Evolutionary conservation across 1,140 invertebrate genomes (phyloP).

Genomic region (Hormaphis cornu): DNA sequence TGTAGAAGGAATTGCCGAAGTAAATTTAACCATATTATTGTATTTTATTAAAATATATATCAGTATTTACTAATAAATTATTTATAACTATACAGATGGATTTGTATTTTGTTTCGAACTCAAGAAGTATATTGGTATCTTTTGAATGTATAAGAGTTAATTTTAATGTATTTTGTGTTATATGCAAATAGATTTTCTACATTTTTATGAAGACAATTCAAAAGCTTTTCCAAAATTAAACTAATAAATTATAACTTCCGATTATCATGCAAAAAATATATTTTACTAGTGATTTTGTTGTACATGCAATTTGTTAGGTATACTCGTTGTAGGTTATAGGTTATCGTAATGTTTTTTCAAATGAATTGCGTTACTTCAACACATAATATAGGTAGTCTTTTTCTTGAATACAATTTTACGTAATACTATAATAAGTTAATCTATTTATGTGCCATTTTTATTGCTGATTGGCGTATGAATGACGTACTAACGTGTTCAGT

Average conservation of each 20-base stretch:
- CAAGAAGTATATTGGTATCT: too few species aligned
- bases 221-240: not conserved
- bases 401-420: not conserved
- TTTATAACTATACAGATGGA: too few species aligned
- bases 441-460: not conserved
- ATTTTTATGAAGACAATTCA: too few species aligned
- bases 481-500: slow-evolving; percentile 3
- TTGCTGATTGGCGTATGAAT: not conserved
- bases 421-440: not conserved
- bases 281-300: not conserved
- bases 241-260: not conserved
- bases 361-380: not conserved
- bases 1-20: too few species aligned
- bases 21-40: too few species aligned
- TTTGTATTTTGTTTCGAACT: too few species aligned
- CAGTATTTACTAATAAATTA: too few species aligned
- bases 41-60: too few species aligned
- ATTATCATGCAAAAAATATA: not conserved
- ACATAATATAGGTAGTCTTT: not conserved
- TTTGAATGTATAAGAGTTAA: too few species aligned
- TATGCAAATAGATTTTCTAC: too few species aligned
- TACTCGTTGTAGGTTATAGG: not conserved
- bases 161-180: too few species aligned
- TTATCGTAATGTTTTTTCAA: not conserved
- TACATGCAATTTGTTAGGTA: not conserved